Conservation (phyloP, 1,140 invertebrate species). For the Drosophila orosa region DNA sequence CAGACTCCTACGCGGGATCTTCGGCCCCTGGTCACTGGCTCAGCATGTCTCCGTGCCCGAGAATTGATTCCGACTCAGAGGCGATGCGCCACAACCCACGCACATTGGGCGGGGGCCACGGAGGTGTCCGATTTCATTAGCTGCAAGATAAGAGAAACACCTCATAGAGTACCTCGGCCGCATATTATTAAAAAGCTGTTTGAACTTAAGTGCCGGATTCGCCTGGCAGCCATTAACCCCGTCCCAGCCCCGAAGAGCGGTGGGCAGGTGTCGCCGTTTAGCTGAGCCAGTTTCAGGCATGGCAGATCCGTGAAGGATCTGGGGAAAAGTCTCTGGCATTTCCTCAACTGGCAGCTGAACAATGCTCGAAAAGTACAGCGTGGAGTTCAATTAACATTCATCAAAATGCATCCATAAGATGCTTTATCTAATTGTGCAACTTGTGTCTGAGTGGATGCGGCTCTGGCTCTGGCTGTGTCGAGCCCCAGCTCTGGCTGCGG, state of each 20-base stretch:
- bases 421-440: slow-evolving; percentile 73
- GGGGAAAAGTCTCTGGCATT: slow-evolving; percentile 41
- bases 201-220: slow-evolving; percentile 30
- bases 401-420: slow-evolving; percentile 70
- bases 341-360: slow-evolving; percentile 43
- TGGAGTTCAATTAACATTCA: slow-evolving; percentile 75
- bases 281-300: slow-evolving; percentile 36
- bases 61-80: slow-evolving; percentile 30
- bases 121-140: slow-evolving; percentile 72
- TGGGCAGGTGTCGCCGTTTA: slow-evolving; percentile 36
- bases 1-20: slow-evolving; percentile 45
- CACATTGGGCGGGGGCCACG: slow-evolving; percentile 31
- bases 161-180: slow-evolving; percentile 22
- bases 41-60: slow-evolving; percentile 30
- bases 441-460: slow-evolving; percentile 34
- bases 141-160: slow-evolving; percentile 64
- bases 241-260: background rate
- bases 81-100: slow-evolving; percentile 50
- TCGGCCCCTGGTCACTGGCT: slow-evolving; percentile 48
- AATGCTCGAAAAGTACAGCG: slow-evolving; percentile 59
- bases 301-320: slow-evolving; percentile 66
- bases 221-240: slow-evolving; percentile 42
- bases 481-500: slow-evolving; percentile 6
- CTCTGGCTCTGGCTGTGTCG: background rate
- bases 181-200: slow-evolving; percentile 55